phyloP scores from a whole-genome alignment of 64 coral and sea anemone species.

The Dendrophyllia cribrosa region DNA sequence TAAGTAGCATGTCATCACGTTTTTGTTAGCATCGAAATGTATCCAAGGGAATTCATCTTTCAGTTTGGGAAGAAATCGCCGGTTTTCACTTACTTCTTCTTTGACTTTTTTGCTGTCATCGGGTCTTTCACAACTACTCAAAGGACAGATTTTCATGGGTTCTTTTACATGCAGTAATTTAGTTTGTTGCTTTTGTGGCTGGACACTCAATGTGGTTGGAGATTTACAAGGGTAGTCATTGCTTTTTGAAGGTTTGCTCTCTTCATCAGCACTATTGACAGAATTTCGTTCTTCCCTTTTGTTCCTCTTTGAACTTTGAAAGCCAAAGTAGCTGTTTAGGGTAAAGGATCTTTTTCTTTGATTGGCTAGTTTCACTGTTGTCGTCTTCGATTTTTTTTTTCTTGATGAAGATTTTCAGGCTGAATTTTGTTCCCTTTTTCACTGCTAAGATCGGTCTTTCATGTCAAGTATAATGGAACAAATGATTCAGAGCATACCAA shows the following conservation, averaged over 20 bases:
- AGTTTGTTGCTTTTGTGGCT: constrained; percentile 20
- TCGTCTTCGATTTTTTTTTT: too few species aligned
- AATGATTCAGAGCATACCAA: too few species aligned
- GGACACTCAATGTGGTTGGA: background rate
- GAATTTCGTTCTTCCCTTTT: background rate
- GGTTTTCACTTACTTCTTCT: background rate
- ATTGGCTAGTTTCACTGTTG: background rate
- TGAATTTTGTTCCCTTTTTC: too few species aligned
- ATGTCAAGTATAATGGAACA: too few species aligned
- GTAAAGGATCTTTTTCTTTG: background rate
- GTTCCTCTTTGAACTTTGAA: constrained; percentile 3
- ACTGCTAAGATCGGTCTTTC: too few species aligned
- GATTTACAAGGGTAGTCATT: too few species aligned
- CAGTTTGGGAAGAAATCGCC: background rate
- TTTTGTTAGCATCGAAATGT: background rate
- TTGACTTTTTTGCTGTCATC: background rate
- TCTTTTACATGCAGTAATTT: background rate
- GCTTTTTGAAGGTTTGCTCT: background rate
- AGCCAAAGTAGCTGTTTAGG: constrained; percentile 10
- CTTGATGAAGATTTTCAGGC: too few species aligned
- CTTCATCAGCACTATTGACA: constrained; percentile 3
- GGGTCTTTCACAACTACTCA: constrained; percentile 3
- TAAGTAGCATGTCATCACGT: constrained; percentile 11
- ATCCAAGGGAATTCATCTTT: constrained; percentile 9
- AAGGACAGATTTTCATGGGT: constrained; percentile 13